Base-by-base conservation (phyloP, 2,797 vertebrate species). In the Rhodeus uyekii region DNA sequence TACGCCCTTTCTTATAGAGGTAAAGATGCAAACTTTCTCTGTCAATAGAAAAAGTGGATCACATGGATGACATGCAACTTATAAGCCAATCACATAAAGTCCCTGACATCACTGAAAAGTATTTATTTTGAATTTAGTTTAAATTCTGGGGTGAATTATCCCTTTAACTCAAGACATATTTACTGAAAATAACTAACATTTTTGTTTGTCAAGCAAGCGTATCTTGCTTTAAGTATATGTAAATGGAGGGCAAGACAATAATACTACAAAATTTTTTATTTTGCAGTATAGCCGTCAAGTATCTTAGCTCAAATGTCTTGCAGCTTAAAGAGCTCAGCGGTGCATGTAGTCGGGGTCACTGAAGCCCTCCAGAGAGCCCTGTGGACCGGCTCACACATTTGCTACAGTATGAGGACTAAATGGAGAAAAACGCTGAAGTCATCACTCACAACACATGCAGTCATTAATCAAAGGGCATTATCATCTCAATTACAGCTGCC, bases 381-480 rank as follows among this genome's bases (percentile, higher is more conserved):
- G 55, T 32, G 38, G 48, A 34, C 74, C 74, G 8, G 58, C 19
- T 34, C 75, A 83, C 67, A 63, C 44, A 24, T 39, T 69, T 53
- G 50, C 42, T 76, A 46, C 39, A 24, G 39, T 64, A 34, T 12
- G 29, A 77, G 4, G 60, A 46, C 60, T 48, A 44, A 64, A 48
- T 48, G 14, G 29, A 32, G 58, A 12, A 34, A 55, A 73, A 24
- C 9, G 68, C 61, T 67, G n/a, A 48, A 63, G 12, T 63, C 61
- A 53, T 36, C 80, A 81, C 53, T 71, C 50, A 27, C 78, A 42
- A 29, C 38, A 53, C 80, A 82, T 39, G 60, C 34, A 42, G 44
- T 64, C 69, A 53, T 50, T 75, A 74, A 64, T 65, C 60, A 74
- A 24, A 75, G 27, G 36, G 12, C 44, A 82, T 63, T 29, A 74